Percentiles rank a stretch among this genome's conserved stretches.
Conservation (phyloP, 2,888 invertebrate genomes). For the Drosophila leonis region DNA sequence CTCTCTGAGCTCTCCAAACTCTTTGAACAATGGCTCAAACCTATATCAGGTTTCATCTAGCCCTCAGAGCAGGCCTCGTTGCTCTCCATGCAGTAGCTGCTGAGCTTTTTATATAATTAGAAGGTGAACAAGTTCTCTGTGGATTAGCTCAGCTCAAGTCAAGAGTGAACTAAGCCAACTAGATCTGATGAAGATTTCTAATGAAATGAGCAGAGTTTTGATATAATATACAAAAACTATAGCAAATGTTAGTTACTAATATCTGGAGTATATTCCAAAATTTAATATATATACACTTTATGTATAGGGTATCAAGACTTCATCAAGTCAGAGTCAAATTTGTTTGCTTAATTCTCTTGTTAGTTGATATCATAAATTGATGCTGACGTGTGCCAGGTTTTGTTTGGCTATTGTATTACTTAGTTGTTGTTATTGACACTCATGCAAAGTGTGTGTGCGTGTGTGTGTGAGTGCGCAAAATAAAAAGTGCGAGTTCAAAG, state of each 20-base stretch:
- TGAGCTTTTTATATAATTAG: conserved; percentile 1
- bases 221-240: neutral
- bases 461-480: conserved; percentile 19
- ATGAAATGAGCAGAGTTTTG: neutral
- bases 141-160: neutral
- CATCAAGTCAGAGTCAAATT: neutral
- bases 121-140: conserved; percentile 7
- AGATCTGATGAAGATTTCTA: neutral
- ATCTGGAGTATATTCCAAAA: neutral
- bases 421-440: conserved; percentile 25
- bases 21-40: neutral
- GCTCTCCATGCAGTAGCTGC: neutral
- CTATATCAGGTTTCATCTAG: conserved; percentile 4
- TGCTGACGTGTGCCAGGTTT: conserved; percentile 62
- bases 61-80: neutral
- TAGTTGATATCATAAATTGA: conserved; percentile 66
- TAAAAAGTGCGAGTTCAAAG: conserved; percentile 56
- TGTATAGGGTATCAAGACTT: neutral
- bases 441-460: conserved; percentile 12
- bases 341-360: conserved; percentile 16
- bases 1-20: neutral
- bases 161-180: neutral
- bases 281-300: neutral
- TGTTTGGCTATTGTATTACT: conserved; percentile 23
- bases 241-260: neutral